phyloP scores from a whole-genome alignment of 2,797 vertebrate species.

The Aldrovandia affinis region DNA sequence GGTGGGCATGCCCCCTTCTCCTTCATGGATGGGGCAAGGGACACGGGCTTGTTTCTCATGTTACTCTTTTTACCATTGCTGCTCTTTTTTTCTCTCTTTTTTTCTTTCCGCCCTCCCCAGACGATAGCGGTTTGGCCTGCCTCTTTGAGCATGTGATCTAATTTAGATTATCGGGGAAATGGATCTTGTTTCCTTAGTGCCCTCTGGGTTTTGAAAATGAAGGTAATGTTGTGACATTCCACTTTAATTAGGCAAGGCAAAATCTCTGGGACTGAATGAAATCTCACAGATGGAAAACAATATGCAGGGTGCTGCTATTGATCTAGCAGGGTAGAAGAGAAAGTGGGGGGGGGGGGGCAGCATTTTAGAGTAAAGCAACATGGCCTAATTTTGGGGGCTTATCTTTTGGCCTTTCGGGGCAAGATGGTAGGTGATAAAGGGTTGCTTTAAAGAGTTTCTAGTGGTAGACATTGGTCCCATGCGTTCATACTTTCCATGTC shows the following conservation, averaged over 20 bases:
- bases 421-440: background rate
- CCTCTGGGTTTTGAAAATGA: conserved; percentile 21
- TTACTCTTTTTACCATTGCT: background rate
- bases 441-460: background rate
- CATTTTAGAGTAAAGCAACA: background rate
- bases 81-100: background rate
- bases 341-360: background rate
- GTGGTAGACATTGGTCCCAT: background rate
- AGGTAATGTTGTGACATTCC: conserved; percentile 27
- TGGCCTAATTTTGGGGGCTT: background rate
- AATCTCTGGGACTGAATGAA: conserved; percentile 20
- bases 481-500: background rate
- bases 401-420: background rate
- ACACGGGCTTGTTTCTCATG: background rate
- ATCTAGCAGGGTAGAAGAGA: background rate
- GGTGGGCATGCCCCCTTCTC: background rate
- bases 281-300: conserved; percentile 21
- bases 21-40: background rate
- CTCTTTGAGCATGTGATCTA: conserved; percentile 25
- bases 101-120: conserved; percentile 14
- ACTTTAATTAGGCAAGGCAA: conserved; percentile 27
- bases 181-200: conserved; percentile 19
- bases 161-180: conserved; percentile 28
- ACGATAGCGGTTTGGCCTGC: conserved; percentile 24
- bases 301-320: background rate